phyloP scores from a whole-genome alignment of 2,888 invertebrate genomes.

The Lypha dubia region DNA sequence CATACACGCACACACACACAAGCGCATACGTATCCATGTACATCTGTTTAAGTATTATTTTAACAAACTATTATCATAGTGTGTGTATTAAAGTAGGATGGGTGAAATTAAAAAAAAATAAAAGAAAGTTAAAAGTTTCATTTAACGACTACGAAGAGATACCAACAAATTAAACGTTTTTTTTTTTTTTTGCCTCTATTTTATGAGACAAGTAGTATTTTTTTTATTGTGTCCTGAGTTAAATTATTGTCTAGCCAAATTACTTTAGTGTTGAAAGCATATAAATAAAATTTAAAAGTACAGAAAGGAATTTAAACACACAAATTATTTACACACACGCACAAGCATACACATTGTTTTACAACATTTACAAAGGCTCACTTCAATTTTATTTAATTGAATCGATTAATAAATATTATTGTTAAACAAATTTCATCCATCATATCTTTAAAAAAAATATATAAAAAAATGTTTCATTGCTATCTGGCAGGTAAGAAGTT shows the following conservation, averaged over 20 bases:
- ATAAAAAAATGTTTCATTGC: too few species aligned
- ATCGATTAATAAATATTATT: too few species aligned
- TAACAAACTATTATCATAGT: slow-evolving; percentile 47
- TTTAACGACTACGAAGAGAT: slow-evolving; percentile 50
- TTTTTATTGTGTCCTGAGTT: slow-evolving; percentile 21
- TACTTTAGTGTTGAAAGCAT: slow-evolving; percentile 61
- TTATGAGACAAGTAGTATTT: slow-evolving; percentile 18
- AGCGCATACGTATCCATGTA: neutral
- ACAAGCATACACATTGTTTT: neutral
- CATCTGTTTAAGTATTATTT: slow-evolving; percentile 2
- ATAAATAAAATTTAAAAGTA: slow-evolving; percentile 66
- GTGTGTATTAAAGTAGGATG: slow-evolving; percentile 31
- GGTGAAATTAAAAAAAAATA: neutral
- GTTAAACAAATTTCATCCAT: too few species aligned
- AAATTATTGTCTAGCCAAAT: slow-evolving; percentile 66
- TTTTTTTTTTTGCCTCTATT: neutral
- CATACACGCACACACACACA: too few species aligned
- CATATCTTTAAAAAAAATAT: too few species aligned
- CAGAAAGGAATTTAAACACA: slow-evolving; percentile 61
- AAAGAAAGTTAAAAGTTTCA: slow-evolving; percentile 38
- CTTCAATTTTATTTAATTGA: too few species aligned
- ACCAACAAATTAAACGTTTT: neutral
- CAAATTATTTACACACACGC: slow-evolving; percentile 5
- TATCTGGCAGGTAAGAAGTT: too few species aligned
- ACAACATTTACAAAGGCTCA: too few species aligned